A percentile compares a stretch with the other conserved stretches of the same genome.
phyloP scores from a whole-genome alignment of 2,113 vertebrate species.

The Menura novaehollandiae region DNA sequence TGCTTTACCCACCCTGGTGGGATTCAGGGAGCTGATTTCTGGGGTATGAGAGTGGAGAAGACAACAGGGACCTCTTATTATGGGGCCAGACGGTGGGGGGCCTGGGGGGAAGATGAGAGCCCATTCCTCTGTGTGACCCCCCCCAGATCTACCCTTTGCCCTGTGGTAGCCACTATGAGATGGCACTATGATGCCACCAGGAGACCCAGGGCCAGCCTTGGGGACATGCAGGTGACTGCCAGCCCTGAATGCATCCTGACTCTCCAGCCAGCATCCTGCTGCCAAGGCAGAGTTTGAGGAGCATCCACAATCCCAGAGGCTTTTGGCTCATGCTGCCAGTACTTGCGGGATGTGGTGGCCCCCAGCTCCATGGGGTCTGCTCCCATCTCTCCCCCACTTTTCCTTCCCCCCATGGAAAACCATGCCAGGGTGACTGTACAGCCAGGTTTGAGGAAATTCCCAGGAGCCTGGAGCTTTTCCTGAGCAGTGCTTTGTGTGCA shows the following conservation, averaged over 20 bases:
- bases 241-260: background rate
- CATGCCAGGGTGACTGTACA: background rate
- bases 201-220: background rate
- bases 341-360: rapidly evolving
- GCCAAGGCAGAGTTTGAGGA: background rate
- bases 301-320: rapidly evolving
- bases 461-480: background rate
- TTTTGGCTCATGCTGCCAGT: rapidly evolving
- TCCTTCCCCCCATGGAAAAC: background rate
- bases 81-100: rapidly evolving
- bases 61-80: background rate
- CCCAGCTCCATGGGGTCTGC: rapidly evolving
- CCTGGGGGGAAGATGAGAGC: background rate
- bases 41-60: rapidly evolving
- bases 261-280: background rate
- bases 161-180: background rate
- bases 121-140: too few relatives aligned
- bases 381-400: background rate
- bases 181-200: background rate
- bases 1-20: background rate
- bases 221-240: background rate
- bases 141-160: background rate
- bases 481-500: rapidly evolving
- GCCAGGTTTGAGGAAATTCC: background rate
- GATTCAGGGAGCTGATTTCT: background rate